Conservation (phyloP, 2,113 vertebrate genomes). For the Myocastor coypus region DNA sequence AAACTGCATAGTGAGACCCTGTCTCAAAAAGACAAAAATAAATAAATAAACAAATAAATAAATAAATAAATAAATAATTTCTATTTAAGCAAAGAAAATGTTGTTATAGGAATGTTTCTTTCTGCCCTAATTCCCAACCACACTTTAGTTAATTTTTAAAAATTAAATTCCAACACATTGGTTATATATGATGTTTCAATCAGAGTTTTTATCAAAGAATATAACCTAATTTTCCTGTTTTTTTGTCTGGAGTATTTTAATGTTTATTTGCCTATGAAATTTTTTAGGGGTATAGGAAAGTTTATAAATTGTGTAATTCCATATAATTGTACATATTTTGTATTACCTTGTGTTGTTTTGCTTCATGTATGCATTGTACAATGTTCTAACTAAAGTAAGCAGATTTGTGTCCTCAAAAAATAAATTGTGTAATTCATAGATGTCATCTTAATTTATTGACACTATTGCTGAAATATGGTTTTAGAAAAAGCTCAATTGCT, state of each 20-base stretch:
- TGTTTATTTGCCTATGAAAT: neutral
- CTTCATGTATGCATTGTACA: too few relatives aligned
- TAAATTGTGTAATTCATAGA: too few relatives aligned
- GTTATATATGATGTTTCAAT: constrained; percentile 11
- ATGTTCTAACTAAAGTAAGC: too few relatives aligned
- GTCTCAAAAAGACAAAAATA: too few relatives aligned
- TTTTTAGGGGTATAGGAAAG: neutral
- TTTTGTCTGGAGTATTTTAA: constrained; percentile 23
- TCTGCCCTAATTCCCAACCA: too few relatives aligned
- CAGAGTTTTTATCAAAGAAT: constrained; percentile 30
- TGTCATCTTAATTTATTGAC: constrained; percentile 37
- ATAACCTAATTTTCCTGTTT: constrained; percentile 23
- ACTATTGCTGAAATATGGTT: constrained; percentile 36
- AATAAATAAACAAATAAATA: too few relatives aligned
- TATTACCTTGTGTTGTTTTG: too few relatives aligned
- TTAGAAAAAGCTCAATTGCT: neutral
- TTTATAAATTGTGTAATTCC: neutral
- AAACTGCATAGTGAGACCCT: too few relatives aligned
- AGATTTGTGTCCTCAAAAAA: too few relatives aligned
- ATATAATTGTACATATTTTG: too few relatives aligned
- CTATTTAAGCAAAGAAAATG: constrained; percentile 49
- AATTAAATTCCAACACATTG: constrained; percentile 26
- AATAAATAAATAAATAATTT: too few relatives aligned
- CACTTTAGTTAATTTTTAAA: neutral
- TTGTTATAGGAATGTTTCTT: neutral